Percentiles rank a stretch among this genome's conserved stretches.
These are phyloP conservation scores for Cistogaster globosa DNA, from an alignment of 2,888 invertebrate genomes.

Conservation along the genomic window DNA sequence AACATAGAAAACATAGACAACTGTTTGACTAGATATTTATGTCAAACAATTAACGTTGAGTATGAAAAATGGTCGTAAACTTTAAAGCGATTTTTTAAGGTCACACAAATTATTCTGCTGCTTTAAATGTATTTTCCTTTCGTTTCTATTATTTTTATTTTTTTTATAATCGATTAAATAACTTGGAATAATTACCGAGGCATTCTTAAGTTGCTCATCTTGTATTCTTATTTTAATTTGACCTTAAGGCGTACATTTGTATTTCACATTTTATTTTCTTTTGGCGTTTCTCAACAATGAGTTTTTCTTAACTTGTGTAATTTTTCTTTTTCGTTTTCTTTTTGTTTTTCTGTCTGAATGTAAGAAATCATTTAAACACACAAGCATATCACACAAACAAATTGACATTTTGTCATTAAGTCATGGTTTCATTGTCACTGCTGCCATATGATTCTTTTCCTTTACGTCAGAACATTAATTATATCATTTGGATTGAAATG, in stretches of 20 bases:
- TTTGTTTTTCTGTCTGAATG: slow-evolving; percentile 24
- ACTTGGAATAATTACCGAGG: slow-evolving; percentile 67
- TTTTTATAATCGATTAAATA: slow-evolving; percentile 62
- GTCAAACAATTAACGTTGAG: too few species aligned
- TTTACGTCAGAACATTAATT: background rate
- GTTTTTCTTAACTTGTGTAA: slow-evolving; percentile 26
- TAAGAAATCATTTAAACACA: slow-evolving; percentile 7
- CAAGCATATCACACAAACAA: background rate
- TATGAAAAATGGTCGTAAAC: too few species aligned
- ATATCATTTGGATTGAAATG: background rate
- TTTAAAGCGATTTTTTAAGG: too few species aligned
- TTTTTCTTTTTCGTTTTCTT: background rate
- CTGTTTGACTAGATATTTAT: too few species aligned
- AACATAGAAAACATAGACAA: too few species aligned
- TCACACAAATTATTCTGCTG: too few species aligned
- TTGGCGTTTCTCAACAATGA: background rate
- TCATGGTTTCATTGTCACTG: background rate
- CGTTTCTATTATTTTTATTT: background rate
- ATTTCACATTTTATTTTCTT: background rate
- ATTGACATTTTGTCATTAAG: slow-evolving; percentile 24
- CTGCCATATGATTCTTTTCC: background rate
- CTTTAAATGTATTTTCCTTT: too few species aligned
- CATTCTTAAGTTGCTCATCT: slow-evolving; percentile 54
- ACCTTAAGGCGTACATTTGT: slow-evolving; percentile 11
- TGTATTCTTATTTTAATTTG: slow-evolving; percentile 19